Evolutionary conservation across 2,113 vertebrate genomes (phyloP), one percentile per base, ranked within the genome.

Genomic region (Abramis brama): DNA sequence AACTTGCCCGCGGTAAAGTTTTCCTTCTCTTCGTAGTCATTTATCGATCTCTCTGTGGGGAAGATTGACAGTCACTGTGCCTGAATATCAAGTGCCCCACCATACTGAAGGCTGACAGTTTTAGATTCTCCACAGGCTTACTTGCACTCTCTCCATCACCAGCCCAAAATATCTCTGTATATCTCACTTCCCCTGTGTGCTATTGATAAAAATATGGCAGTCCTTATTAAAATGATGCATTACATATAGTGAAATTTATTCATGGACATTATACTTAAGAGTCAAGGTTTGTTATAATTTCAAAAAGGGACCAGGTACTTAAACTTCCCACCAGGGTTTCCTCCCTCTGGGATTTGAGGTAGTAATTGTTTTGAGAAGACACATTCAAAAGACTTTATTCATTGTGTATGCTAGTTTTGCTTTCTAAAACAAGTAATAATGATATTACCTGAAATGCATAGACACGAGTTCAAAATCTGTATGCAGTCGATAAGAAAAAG

Each of bases 1-100:
- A 91, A 89, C 89, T 92, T 86, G 93, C 91, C 93, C 88, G 89
- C 87, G 92, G 91, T 91, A 90, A 94, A 92, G 92, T 93, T 94
- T 93, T 91, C 91, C 91, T 93, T 90, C 91, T 92, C 90, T 92
- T 94, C 91, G 85, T 83, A 92, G 92, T 93, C 92, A 93, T 92
- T 88, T 92, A 95, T 93, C 86, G 93, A 94, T 94, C 90, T 89
- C 66, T 47, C 78, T 75, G 88, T 88, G 86, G 90, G 87, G 85
- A 88, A 92, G 90, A 91, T 88, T 85, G 87, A 91, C 89, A 87
- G 87, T 86, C 50, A 47, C 89, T 57, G 89, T 86, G 81, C 86
- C 82, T 59, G 91, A 90, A 93, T 93, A 94, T 91, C 87, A 91
- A 92, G 88, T 86, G 86, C 87, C 55, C 27, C 12, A 55, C 55